Percentiles rank a stretch among this genome's conserved stretches.
Evolutionary conservation across 1,140 invertebrate genomes (phyloP).

Genomic region (Sitodiplosis mosellana): DNA sequence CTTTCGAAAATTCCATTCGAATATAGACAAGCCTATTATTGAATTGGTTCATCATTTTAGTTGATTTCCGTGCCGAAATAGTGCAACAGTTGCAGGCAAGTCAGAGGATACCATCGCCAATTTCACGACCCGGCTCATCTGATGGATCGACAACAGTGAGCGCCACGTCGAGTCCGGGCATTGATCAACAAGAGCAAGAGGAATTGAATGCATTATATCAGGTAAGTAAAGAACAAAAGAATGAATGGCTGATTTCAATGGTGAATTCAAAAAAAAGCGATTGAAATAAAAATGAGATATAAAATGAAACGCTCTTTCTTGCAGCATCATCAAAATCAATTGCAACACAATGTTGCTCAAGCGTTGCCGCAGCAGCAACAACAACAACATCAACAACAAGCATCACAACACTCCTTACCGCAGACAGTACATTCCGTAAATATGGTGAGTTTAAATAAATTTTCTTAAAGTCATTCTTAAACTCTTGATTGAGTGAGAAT

Average conservation of each 20-base stretch:
- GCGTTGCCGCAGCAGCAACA: slow-evolving; percentile 3
- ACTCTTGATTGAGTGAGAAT: too few species aligned
- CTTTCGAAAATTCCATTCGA: too few species aligned
- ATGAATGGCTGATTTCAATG: too few species aligned
- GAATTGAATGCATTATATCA: slow-evolving; percentile 22
- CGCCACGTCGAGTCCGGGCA: slow-evolving; percentile 52
- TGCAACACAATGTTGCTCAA: slow-evolving; percentile 1
- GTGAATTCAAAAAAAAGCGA: too few species aligned
- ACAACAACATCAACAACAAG: not conserved
- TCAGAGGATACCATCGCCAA: slow-evolving; percentile 25
- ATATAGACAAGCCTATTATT: too few species aligned
- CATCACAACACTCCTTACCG: too few species aligned
- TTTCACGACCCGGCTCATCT: slow-evolving; percentile 19
- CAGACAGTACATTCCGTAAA: slow-evolving; percentile 11
- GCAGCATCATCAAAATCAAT: slow-evolving; percentile 10
- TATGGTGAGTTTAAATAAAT: not conserved
- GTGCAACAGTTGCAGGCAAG: slow-evolving; percentile 24
- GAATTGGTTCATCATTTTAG: too few species aligned
- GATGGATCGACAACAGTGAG: slow-evolving; percentile 58
- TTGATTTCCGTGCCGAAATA: not conserved
- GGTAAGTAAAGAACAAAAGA: too few species aligned
- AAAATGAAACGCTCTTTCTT: not conserved
- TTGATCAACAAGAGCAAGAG: slow-evolving; percentile 42
- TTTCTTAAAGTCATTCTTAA: too few species aligned
- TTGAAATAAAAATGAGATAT: too few species aligned